These are phyloP conservation scores for Lerema accius DNA, from an alignment of 1,140 invertebrate species.

Conservation along the genomic window DNA sequence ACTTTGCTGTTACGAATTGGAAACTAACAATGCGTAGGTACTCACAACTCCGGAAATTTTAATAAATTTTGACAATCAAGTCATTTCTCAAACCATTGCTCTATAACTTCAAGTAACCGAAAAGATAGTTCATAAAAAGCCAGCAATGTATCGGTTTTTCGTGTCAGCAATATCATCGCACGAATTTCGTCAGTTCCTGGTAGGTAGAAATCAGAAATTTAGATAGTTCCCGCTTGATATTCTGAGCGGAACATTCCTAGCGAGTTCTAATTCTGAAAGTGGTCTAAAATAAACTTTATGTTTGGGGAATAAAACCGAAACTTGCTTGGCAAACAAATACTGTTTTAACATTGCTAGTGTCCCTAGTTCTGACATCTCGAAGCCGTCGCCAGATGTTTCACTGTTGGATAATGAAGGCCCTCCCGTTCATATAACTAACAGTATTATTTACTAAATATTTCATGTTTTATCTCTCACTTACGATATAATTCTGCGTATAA, in stretches of 20 bases:
- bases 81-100: not conserved
- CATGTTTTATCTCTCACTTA: too few species aligned
- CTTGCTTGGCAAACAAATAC: not conserved
- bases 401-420: conserved; percentile 17
- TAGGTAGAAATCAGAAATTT: conserved; percentile 29
- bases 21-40: conserved; percentile 12
- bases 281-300: not conserved
- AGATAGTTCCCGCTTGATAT: conserved; percentile 26
- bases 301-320: not conserved
- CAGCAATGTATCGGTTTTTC: not conserved
- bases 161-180: not conserved
- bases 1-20: conserved; percentile 19
- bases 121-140: not conserved
- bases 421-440: too few species aligned
- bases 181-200: not conserved
- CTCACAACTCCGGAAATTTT: not conserved
- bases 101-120: not conserved
- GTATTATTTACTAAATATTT: too few species aligned
- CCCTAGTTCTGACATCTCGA: conserved; percentile 8
- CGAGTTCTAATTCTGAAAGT: not conserved
- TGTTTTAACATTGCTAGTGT: conserved; percentile 15
- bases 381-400: conserved; percentile 11
- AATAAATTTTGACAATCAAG: not conserved
- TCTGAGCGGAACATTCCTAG: conserved; percentile 7
- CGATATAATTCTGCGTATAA: too few species aligned